Percentiles rank a stretch among this genome's conserved stretches.
Conservation (phyloP, 2,797 vertebrate species). For the Sebastes taczanowskii region DNA sequence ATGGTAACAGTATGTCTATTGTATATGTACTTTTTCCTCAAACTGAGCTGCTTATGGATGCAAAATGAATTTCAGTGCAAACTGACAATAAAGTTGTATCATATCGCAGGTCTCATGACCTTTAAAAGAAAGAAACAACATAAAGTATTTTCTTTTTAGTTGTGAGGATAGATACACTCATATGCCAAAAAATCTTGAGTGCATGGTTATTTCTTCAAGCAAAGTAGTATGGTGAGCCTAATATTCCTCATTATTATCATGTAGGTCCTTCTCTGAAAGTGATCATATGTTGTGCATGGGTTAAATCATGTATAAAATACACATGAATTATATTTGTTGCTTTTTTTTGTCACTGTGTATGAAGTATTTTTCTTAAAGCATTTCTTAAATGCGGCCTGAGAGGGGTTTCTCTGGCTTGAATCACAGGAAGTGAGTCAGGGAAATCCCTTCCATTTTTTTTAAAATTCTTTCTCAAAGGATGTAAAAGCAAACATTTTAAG, state of each 20-base stretch:
- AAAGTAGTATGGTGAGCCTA: neutral
- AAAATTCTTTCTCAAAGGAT: slow-evolving; percentile 61
- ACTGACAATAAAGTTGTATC: no score
- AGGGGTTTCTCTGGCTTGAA: slow-evolving; percentile 71
- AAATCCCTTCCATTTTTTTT: slow-evolving; percentile 71
- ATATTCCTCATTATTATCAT: neutral
- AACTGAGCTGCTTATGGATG: no score
- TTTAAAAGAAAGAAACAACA: no score
- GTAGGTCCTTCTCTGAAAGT: neutral
- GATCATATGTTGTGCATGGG: neutral
- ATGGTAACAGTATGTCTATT: no score
- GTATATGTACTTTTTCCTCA: no score
- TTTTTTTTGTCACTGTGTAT: neutral
- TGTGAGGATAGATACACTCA: neutral
- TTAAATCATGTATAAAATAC: neutral
- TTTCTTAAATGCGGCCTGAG: slow-evolving; percentile 39
- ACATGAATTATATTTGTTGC: neutral
- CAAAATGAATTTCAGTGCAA: no score
- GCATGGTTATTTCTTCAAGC: neutral
- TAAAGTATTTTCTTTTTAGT: no score
- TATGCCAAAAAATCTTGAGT: neutral
- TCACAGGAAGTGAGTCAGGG: slow-evolving; percentile 79
- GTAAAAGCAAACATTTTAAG: slow-evolving; percentile 20
- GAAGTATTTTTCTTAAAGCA: slow-evolving; percentile 30
- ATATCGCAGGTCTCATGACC: no score